Percentiles rank a stretch among this genome's conserved stretches.
Evolutionary conservation across 92 coral and sea anemone genomes (phyloP).

Genomic region (Ricordea florida): DNA sequence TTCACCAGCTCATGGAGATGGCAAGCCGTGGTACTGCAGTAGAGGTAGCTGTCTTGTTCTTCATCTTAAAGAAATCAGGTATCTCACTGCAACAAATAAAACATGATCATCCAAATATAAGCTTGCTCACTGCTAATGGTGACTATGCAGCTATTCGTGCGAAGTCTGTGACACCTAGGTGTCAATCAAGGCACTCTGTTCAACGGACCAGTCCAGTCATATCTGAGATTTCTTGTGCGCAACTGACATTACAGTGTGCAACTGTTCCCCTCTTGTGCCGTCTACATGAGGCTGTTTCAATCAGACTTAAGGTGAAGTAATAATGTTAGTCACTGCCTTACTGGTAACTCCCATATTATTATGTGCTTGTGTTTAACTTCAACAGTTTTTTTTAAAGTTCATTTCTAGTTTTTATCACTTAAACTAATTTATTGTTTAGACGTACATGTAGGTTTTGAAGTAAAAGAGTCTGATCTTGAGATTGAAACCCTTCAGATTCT

Average conservation of each 20-base stretch:
- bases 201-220: not conserved
- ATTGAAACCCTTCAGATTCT: no score
- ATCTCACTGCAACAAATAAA: not conserved
- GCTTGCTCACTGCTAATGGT: conserved; percentile 15
- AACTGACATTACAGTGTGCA: not conserved
- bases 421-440: no score
- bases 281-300: conserved; percentile 30
- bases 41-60: conserved; percentile 6
- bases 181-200: no score
- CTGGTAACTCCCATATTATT: not conserved
- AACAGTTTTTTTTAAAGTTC: not conserved
- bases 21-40: not conserved
- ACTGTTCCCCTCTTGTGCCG: conserved; percentile 16
- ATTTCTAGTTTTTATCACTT: no score
- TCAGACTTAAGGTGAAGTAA: conserved; percentile 6
- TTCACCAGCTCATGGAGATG: not conserved
- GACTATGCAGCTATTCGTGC: not conserved
- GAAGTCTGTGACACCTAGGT: conserved; percentile 3
- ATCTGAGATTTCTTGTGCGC: not conserved
- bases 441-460: no score
- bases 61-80: conserved; percentile 7
- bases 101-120: not conserved
- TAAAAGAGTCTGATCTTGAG: no score
- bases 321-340: not conserved
- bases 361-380: not conserved